These are phyloP conservation scores for Tringa solitaria DNA, from an alignment of 2,113 vertebrate species.

Conservation along the genomic window DNA sequence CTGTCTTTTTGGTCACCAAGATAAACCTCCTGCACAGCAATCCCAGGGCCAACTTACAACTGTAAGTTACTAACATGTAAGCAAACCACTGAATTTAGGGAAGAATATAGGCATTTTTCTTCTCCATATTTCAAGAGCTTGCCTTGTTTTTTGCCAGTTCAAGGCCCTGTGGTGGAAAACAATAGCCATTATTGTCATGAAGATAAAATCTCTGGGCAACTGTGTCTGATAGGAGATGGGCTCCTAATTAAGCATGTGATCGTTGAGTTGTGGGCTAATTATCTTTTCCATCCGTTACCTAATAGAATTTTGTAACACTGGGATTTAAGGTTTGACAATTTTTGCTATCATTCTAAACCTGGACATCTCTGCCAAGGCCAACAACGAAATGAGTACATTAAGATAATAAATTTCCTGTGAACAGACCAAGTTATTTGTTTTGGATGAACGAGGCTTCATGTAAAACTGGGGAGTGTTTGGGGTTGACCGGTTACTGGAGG, in stretches of 20 bases:
- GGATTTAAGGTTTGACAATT: slow-evolving; percentile 28
- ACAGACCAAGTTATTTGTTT: slow-evolving; percentile 7
- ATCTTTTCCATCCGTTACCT: slow-evolving; percentile 24
- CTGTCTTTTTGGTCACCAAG: background rate
- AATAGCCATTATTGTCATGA: background rate
- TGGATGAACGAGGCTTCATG: slow-evolving; percentile 3
- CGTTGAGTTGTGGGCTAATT: slow-evolving; percentile 34
- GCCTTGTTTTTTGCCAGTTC: background rate
- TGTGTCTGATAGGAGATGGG: background rate
- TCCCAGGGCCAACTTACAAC: background rate
- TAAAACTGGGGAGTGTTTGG: background rate
- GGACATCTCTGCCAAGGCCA: slow-evolving; percentile 26
- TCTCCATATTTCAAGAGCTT: background rate
- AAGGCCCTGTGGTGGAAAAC: background rate
- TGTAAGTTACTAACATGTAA: background rate
- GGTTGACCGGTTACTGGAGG: background rate
- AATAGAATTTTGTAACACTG: background rate
- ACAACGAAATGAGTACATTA: background rate
- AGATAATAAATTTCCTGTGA: slow-evolving; percentile 38
- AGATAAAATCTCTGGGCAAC: background rate
- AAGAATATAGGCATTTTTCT: background rate
- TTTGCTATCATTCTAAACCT: background rate
- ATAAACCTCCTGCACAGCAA: background rate
- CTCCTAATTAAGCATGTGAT: slow-evolving; percentile 19
- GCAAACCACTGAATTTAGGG: background rate